Evolutionary conservation across 2,113 vertebrate genomes (phyloP).

Genomic region (Sylvicapra grimmia): DNA sequence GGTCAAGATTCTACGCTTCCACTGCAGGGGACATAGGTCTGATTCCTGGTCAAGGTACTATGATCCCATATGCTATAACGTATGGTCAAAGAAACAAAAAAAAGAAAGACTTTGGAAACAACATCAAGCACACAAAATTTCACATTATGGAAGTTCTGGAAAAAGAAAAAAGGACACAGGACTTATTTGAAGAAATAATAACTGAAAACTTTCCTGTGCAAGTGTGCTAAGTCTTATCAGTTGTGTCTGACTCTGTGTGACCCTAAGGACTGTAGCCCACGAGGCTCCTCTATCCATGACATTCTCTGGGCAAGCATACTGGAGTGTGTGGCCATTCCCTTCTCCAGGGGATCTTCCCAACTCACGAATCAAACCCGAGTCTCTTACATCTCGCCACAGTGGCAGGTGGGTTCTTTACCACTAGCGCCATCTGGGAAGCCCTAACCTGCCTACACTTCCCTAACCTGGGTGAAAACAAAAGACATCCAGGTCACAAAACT

Average conservation of each 20-base stretch:
- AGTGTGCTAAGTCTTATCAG: neutral
- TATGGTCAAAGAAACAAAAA: neutral
- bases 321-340: neutral
- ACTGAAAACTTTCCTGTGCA: neutral
- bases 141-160: neutral
- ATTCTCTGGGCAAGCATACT: neutral
- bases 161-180: neutral
- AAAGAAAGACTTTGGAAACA: neutral
- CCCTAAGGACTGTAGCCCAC: neutral
- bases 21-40: neutral
- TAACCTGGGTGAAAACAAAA: neutral
- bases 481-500: neutral
- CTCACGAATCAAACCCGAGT: neutral
- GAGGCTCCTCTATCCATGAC: neutral
- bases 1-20: neutral
- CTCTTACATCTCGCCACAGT: neutral
- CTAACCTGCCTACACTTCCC: neutral
- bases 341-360: neutral
- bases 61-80: neutral
- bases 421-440: neutral
- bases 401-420: neutral
- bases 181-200: neutral
- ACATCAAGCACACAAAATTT: neutral
- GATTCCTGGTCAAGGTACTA: neutral
- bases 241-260: neutral